Evolutionary conservation across 2,113 vertebrate genomes (phyloP).

Genomic region (Terrapene triunguis): DNA sequence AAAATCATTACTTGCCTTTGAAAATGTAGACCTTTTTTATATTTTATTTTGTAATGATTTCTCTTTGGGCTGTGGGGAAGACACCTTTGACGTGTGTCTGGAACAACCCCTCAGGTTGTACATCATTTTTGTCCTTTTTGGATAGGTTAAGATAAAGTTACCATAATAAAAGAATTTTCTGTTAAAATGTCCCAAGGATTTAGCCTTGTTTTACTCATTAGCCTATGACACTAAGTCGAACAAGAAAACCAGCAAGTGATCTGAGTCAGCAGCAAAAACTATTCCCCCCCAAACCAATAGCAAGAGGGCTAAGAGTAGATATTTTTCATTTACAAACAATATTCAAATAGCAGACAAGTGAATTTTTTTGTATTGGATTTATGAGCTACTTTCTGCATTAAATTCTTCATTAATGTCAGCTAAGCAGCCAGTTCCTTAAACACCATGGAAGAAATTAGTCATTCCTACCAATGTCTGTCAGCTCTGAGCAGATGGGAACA

Average conservation of each 20-base stretch:
- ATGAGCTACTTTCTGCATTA: not conserved
- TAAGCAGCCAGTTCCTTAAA: fast-evolving
- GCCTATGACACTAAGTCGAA: fast-evolving
- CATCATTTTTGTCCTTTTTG: not conserved
- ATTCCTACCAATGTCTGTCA: not conserved
- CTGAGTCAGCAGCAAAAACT: not conserved
- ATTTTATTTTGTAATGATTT: not conserved
- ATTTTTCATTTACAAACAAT: not conserved
- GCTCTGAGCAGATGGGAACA: not conserved
- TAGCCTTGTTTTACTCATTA: not conserved
- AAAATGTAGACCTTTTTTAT: fast-evolving
- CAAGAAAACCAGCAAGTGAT: not conserved
- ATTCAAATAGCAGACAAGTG: not conserved
- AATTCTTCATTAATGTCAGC: not conserved
- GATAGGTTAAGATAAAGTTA: not conserved
- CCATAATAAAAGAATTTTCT: not conserved
- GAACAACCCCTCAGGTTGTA: not conserved
- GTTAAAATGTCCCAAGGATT: not conserved
- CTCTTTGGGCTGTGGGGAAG: not conserved
- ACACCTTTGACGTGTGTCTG: not conserved
- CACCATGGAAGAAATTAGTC: not conserved
- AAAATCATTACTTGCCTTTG: not conserved
- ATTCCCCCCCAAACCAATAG: not conserved
- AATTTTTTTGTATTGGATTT: not conserved
- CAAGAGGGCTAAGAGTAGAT: not conserved